Base-by-base conservation (phyloP, 2,888 invertebrate genomes). In the Metacarcinus magister region DNA sequence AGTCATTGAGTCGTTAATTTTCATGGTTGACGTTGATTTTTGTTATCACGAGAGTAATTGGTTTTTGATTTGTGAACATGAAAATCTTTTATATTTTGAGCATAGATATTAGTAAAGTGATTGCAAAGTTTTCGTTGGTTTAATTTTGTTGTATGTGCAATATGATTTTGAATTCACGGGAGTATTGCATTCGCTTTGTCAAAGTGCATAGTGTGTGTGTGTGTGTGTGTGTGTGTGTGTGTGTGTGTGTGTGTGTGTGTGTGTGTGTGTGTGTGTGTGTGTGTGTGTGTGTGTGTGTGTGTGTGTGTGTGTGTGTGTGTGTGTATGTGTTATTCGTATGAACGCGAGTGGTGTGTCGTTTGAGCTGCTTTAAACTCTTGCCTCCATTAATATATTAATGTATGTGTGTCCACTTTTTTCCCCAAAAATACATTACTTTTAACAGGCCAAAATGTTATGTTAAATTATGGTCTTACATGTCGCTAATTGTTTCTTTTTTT, bases 201-300 rank as follows among this genome's bases (percentile, higher is more conserved):
- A 7, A 60, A 60, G 60, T 60, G 60, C n/a, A n/a, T n/a, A n/a
- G n/a, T n/a, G n/a, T n/a, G n/a, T n/a, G n/a, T n/a, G n/a, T n/a
- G n/a, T n/a, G n/a, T n/a, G n/a, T n/a, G n/a, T n/a, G n/a, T n/a
- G n/a, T n/a, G n/a, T n/a, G n/a, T n/a, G n/a, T n/a, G n/a, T n/a
- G n/a, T n/a, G n/a, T n/a, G n/a, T n/a, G 4, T 60, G 60, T 16
- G 60, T 16, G 60, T 60, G 60, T 60, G 60, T 60, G 60, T 60
- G 60, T 60, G 60, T 60, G 60, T 60, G 60, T 60, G 60, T 60
- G 60, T 60, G 60, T 60, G 60, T 60, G 60, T 60, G 60, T 60
- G 60, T 60, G 60, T 60, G 60, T 60, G 60, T 19, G 19, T 19
- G 60, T 60, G 60, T 60, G 16, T 60, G 54, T 54, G 54, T 10